Evolutionary conservation across 2,113 vertebrate genomes (phyloP), one percentile per base, ranked within the genome.

Genomic region (Colistium nudipinnis): DNA sequence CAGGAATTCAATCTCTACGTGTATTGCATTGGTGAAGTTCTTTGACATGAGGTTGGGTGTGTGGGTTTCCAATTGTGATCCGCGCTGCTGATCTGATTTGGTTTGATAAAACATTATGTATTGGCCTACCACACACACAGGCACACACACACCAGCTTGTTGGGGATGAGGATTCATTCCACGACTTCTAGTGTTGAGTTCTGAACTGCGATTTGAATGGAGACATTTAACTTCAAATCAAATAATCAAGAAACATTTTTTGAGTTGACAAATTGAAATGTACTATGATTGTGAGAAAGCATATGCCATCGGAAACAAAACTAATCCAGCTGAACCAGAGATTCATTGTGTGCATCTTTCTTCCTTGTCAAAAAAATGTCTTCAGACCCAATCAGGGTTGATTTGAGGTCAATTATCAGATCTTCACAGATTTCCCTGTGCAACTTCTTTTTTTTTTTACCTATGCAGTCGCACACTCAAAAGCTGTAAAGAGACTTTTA

Each of bases 381-480:
- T 33, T 54, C 14, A 43, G 38, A 19, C 0, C 3, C 13, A 66
- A 24, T 14, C 13, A 11, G n/a, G 6, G 24, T 35, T 12, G 36
- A 65, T 31, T 64, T 30, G 30, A 33, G 30, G 11, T 19, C 33
- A 22, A 33, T 54, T 13, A 54, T 54, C 51, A 54, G 51, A 35
- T 35, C 30, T 33, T 20, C 51, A 54, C 30, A 2, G 6, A 4
- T 19, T 10, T 13, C 30, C 20, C 13, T 35, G 51, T 12, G 27
- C n/a, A 52, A 10, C 14, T 27, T 27, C n/a, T 22, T 39, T 14
- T 20, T 4, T 16, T 30, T 53, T 53, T 20, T 17, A 53, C 16
- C 49, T 19, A 17, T n/a, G 25, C 48, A 52, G 27, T n/a, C 10
- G 49, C 9, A 12, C 16, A 19, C 17, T 28, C 9, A 16, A n/a